Percentiles rank a stretch among this genome's conserved stretches.
Evolutionary conservation across 2,797 vertebrate species (phyloP).

Genomic region (Columba guinea): DNA sequence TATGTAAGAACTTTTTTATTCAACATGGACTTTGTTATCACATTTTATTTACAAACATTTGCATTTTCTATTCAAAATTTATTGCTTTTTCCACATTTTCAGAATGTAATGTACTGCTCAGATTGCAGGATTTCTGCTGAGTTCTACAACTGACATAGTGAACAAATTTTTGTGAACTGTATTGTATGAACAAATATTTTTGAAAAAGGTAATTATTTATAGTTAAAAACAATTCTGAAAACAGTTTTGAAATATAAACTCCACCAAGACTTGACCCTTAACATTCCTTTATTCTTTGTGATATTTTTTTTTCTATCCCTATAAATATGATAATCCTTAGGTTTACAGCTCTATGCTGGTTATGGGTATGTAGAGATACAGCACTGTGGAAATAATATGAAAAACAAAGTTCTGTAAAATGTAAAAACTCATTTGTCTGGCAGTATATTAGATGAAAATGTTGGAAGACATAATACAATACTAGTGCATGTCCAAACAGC

Average conservation of each 20-base stretch:
- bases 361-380: neutral
- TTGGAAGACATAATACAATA: neutral
- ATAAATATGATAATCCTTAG: neutral
- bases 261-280: neutral
- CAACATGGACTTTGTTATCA: neutral
- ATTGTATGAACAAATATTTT: neutral
- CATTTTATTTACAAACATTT: neutral
- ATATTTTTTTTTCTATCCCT: neutral
- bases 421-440: neutral
- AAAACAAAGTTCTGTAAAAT: neutral
- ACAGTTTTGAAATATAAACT: neutral
- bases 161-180: neutral
- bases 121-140: neutral
- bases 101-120: neutral
- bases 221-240: neutral
- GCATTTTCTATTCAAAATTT: neutral
- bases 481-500: neutral
- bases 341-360: neutral
- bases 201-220: neutral
- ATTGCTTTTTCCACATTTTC: neutral
- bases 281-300: neutral
- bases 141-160: neutral
- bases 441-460: neutral
- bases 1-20: neutral
- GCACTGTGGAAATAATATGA: neutral